A percentile compares a stretch with the other conserved stretches of the same genome.
These are phyloP conservation scores for Herpailurus yagouaroundi DNA, from an alignment of 2,113 vertebrate species.

Conservation along the genomic window DNA sequence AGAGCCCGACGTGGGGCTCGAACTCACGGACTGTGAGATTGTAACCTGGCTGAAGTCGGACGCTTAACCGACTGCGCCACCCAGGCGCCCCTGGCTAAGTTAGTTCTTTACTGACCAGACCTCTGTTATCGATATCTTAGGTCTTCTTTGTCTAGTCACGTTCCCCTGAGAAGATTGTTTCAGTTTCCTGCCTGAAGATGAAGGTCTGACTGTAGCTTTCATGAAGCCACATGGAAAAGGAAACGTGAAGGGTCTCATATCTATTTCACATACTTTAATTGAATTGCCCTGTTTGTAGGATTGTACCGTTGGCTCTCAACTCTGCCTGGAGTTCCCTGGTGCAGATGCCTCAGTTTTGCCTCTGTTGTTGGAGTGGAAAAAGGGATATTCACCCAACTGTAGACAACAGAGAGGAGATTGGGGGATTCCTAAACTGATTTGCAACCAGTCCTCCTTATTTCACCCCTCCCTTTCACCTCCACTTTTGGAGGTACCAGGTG, in stretches of 20 bases:
- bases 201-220: not conserved
- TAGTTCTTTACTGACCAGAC: not conserved
- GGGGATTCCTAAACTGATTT: not conserved
- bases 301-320: accelerated
- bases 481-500: not conserved
- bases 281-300: not conserved
- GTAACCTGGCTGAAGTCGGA: too few species aligned
- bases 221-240: not conserved
- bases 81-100: not conserved
- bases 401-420: not conserved
- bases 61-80: too few species aligned
- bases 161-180: not conserved
- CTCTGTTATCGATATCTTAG: not conserved
- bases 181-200: not conserved
- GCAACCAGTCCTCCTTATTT: not conserved
- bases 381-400: not conserved
- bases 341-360: not conserved
- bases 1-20: too few species aligned
- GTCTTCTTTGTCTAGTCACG: not conserved
- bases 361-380: not conserved
- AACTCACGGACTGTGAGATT: too few species aligned
- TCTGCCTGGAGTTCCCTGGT: not conserved
- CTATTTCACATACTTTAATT: not conserved
- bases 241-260: not conserved
- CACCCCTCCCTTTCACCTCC: not conserved